phyloP scores from a whole-genome alignment of 2,888 invertebrate species.

The Deilephila porcellus region DNA sequence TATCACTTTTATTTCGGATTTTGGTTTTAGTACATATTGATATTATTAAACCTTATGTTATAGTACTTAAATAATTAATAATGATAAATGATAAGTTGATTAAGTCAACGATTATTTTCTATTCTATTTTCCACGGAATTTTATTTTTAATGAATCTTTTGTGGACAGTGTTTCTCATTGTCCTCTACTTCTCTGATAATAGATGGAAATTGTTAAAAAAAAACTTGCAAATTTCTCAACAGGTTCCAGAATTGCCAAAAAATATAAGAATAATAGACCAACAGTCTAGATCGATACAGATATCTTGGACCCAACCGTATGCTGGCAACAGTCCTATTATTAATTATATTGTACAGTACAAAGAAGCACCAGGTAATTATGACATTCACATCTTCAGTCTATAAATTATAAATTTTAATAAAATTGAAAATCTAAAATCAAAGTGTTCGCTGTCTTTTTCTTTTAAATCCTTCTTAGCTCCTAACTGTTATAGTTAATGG shows the following conservation, averaged over 20 bases:
- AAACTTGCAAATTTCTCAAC: slow-evolving; percentile 55
- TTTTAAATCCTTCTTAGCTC: not conserved
- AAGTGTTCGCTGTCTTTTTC: not conserved
- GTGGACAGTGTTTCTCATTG: too few species aligned
- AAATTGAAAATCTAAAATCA: not conserved
- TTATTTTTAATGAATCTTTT: too few species aligned
- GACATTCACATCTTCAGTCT: not conserved
- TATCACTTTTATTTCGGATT: not conserved
- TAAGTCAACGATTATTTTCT: too few species aligned
- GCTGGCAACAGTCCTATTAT: slow-evolving; percentile 95
- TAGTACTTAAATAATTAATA: not conserved
- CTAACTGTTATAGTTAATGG: not conserved
- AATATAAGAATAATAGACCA: slow-evolving; percentile 94
- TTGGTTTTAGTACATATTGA: not conserved
- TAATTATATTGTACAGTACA: slow-evolving; percentile 95
- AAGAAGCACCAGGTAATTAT: slow-evolving; percentile 89
- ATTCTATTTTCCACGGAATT: too few species aligned
- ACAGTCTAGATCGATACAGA: slow-evolving; percentile 92
- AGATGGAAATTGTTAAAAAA: too few species aligned
- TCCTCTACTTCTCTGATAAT: too few species aligned
- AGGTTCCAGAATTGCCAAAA: slow-evolving; percentile 95
- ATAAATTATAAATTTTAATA: not conserved
- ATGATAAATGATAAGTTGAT: too few species aligned
- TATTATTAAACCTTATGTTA: not conserved
- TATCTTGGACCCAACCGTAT: slow-evolving; percentile 96